Percentiles rank a stretch among this genome's conserved stretches.
Evolutionary conservation across 2,888 invertebrate genomes (phyloP).

Genomic region (Lithodes maja): DNA sequence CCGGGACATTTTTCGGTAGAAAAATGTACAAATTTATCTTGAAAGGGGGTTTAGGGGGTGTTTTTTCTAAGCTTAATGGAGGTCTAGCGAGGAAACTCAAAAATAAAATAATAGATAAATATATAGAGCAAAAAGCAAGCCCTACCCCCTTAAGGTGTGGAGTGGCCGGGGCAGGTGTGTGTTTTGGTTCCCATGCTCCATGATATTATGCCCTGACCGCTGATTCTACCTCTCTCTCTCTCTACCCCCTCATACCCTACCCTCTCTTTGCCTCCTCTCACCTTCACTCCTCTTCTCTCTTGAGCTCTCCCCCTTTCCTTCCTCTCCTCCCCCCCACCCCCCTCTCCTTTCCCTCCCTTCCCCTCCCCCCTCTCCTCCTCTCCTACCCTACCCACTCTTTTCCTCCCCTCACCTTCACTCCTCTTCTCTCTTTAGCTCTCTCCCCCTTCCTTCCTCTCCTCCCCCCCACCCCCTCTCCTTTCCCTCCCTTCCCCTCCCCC

Average conservation of each 20-base stretch:
- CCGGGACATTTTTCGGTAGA: too few species aligned
- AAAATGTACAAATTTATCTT: too few species aligned
- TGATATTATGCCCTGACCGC: not conserved
- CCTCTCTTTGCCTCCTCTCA: not conserved
- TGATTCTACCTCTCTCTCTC: not conserved
- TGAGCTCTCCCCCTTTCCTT: not conserved
- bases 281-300: not conserved
- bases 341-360: not conserved
- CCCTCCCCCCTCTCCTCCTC: not conserved
- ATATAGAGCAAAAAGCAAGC: too few species aligned
- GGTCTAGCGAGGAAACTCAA: too few species aligned
- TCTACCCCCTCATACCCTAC: not conserved
- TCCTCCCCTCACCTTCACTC: not conserved
- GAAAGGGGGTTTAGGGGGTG: too few species aligned
- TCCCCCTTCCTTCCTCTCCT: not conserved
- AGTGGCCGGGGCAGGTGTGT: too few species aligned
- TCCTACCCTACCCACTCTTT: not conserved
- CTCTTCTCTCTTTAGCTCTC: not conserved
- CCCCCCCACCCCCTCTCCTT: constrained; percentile 1
- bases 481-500: not conserved
- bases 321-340: not conserved
- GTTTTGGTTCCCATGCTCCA: too few species aligned
- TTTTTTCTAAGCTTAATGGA: too few species aligned
- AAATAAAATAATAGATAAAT: too few species aligned
- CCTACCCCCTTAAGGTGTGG: too few species aligned